Evolutionary conservation across 2,888 invertebrate species (phyloP).

Genomic region (Tenodera sinensis): DNA sequence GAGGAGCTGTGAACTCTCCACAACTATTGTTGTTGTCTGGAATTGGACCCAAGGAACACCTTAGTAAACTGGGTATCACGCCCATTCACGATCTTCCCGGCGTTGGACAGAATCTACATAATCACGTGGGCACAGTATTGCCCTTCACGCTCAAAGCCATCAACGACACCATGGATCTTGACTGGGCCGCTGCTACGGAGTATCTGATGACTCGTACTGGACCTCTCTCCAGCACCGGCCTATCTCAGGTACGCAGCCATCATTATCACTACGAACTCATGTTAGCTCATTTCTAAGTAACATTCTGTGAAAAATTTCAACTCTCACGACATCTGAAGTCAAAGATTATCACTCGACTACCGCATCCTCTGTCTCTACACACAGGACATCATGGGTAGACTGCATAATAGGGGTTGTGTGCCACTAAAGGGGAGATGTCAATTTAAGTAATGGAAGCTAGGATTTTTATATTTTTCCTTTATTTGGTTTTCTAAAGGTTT

Average conservation of each 20-base stretch:
- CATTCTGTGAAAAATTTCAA: too few species aligned
- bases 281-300: too few species aligned
- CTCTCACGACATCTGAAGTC: too few species aligned
- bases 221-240: constrained; percentile 60
- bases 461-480: too few species aligned
- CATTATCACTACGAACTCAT: too few species aligned
- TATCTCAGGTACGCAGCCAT: constrained; percentile 55
- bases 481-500: too few species aligned
- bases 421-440: too few species aligned
- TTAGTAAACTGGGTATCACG: constrained; percentile 56
- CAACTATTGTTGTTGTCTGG: constrained; percentile 65
- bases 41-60: constrained; percentile 59
- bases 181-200: constrained; percentile 59
- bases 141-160: constrained; percentile 53
- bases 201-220: constrained; percentile 59
- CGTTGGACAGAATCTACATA: constrained; percentile 66
- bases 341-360: too few species aligned
- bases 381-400: too few species aligned
- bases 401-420: too few species aligned
- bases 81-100: constrained; percentile 61
- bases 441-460: too few species aligned
- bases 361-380: too few species aligned
- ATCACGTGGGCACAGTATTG: constrained; percentile 61
- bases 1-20: constrained; percentile 64
- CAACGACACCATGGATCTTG: constrained; percentile 47